Conservation (phyloP, 2,888 invertebrate genomes). For the Heliconius aoede region DNA sequence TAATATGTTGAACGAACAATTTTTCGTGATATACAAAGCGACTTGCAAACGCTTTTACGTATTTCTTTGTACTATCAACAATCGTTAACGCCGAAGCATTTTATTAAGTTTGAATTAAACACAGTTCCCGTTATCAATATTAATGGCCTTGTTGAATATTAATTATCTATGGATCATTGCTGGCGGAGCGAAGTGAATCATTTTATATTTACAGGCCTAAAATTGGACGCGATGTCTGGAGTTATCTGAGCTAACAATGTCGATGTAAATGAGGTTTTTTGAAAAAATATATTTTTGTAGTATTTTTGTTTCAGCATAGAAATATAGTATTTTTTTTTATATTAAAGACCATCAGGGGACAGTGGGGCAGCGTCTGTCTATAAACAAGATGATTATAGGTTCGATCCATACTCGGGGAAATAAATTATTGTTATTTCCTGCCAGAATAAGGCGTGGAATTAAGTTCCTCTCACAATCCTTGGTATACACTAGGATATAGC, state of each 20-base stretch:
- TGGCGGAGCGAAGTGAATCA: not conserved
- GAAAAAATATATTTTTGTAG: not conserved
- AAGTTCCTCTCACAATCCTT: no score
- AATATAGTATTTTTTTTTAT: no score
- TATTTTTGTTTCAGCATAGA: no score
- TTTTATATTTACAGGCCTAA: not conserved
- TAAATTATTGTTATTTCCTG: no score
- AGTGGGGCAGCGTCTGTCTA: no score
- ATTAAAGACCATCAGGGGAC: no score
- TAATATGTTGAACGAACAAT: no score
- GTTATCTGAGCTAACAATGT: conserved; percentile 4
- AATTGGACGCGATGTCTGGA: not conserved
- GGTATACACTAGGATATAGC: no score
- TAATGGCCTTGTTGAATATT: conserved; percentile 8
- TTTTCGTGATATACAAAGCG: no score
- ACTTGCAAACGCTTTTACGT: not conserved
- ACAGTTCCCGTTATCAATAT: conserved; percentile 13
- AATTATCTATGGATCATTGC: conserved; percentile 6
- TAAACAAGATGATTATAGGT: not conserved
- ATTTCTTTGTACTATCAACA: not conserved
- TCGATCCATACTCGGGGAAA: not conserved
- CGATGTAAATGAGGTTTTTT: not conserved
- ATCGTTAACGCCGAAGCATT: not conserved
- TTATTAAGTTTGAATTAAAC: not conserved
- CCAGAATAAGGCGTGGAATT: no score